Evolutionary conservation across 2,888 invertebrate species (phyloP).

Genomic region (Apocheima hispidaria): DNA sequence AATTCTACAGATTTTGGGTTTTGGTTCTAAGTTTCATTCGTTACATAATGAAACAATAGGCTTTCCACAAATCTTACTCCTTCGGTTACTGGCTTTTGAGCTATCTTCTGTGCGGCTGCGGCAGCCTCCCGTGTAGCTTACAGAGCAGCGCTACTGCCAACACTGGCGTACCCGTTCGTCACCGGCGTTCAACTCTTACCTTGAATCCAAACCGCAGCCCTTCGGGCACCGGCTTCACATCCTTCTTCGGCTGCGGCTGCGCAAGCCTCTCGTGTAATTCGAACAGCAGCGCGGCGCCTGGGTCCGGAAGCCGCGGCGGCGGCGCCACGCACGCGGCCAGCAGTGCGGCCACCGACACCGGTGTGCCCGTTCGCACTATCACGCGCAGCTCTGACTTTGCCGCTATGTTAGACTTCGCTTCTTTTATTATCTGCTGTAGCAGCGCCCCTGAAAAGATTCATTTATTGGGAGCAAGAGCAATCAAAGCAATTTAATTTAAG

Average conservation of each 20-base stretch:
- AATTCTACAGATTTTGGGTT: too few species aligned
- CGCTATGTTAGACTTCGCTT: conserved; percentile 70
- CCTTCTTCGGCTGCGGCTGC: conserved; percentile 66
- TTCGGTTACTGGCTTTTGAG: conserved; percentile 58
- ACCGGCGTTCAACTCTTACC: conserved; percentile 59
- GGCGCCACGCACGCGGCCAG: conserved; percentile 85
- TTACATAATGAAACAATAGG: too few species aligned
- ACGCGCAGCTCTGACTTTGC: conserved; percentile 66
- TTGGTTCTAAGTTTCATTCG: background rate
- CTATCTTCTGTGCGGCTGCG: conserved; percentile 65
- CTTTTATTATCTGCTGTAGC: conserved; percentile 84
- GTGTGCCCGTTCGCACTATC: conserved; percentile 87
- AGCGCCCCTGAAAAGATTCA: conserved; percentile 70
- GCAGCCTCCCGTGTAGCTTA: conserved; percentile 81
- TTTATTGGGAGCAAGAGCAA: background rate
- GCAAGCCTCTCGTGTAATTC: conserved; percentile 82
- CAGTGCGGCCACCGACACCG: conserved; percentile 86
- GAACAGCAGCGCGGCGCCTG: conserved; percentile 84
- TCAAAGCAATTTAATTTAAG: too few species aligned
- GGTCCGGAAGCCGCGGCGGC: conserved; percentile 85
- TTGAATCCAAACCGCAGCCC: conserved; percentile 77
- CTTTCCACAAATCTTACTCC: conserved; percentile 62
- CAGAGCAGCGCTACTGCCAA: conserved; percentile 86
- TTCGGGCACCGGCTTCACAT: conserved; percentile 59
- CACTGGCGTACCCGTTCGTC: conserved; percentile 84